phyloP scores from a whole-genome alignment of 2,113 vertebrate genomes.

The Nothobranchius furzeri region DNA sequence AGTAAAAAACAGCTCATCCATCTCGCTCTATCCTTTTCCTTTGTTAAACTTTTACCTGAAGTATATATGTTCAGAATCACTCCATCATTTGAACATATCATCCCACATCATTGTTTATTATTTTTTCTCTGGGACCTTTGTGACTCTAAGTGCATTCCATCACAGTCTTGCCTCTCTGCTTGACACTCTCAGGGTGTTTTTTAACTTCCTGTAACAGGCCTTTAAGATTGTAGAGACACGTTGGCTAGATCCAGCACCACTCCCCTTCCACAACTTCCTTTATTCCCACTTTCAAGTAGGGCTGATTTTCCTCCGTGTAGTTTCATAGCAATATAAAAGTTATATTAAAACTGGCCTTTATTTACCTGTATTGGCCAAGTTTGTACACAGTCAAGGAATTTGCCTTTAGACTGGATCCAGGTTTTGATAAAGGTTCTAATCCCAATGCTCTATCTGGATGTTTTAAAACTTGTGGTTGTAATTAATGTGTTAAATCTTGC shows the following conservation, averaged over 20 bases:
- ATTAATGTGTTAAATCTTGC: too few species aligned
- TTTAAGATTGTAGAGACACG: constrained; percentile 54
- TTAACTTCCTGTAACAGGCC: constrained; percentile 53
- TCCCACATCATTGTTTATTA: constrained; percentile 12
- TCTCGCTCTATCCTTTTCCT: constrained; percentile 26
- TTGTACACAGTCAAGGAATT: too few species aligned
- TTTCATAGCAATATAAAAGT: not conserved
- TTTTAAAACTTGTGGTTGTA: too few species aligned
- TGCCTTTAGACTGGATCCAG: too few species aligned
- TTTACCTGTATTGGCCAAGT: too few species aligned
- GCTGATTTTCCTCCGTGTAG: constrained; percentile 48
- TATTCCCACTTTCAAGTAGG: constrained; percentile 32
- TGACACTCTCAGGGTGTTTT: constrained; percentile 44
- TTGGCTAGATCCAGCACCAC: constrained; percentile 44
- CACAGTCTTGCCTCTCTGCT: constrained; percentile 40
- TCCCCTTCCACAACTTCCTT: constrained; percentile 68
- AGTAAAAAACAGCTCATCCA: constrained; percentile 60
- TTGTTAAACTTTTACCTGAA: constrained; percentile 22
- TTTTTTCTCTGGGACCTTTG: not conserved
- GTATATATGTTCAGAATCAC: not conserved
- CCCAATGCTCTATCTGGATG: too few species aligned
- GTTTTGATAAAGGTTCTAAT: too few species aligned
- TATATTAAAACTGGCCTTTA: too few species aligned
- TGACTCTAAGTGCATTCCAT: constrained; percentile 7
- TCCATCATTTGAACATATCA: constrained; percentile 3